Evolutionary conservation across 2,113 vertebrate species (phyloP).

Genomic region (Garra rufa): DNA sequence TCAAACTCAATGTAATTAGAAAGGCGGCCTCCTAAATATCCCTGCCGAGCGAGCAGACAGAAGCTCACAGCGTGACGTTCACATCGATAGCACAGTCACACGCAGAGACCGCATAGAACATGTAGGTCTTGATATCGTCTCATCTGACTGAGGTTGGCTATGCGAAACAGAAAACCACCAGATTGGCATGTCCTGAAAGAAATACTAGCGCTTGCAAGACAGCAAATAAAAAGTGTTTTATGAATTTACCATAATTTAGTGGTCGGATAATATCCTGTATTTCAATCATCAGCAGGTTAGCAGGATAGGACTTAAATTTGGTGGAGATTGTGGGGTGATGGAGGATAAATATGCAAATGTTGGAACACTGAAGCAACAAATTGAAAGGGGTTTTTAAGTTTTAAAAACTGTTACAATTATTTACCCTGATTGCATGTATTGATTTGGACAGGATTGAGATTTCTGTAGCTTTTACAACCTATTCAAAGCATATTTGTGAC

Average conservation of each 20-base stretch:
- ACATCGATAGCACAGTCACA: conserved; percentile 10
- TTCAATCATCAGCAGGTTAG: not conserved
- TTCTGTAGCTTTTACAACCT: not conserved
- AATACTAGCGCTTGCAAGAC: not conserved
- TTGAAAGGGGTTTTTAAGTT: not conserved
- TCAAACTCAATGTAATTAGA: conserved; percentile 32
- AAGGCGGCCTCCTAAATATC: not conserved
- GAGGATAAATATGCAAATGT: not conserved
- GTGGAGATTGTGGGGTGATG: not conserved
- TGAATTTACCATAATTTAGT: not conserved
- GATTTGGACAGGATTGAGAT: not conserved
- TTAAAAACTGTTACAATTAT: not conserved
- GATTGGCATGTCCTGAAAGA: not conserved
- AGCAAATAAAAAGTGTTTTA: not conserved
- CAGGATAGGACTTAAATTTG: not conserved
- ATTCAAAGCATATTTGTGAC: not conserved
- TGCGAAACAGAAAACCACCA: not conserved
- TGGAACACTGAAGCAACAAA: not conserved
- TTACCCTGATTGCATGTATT: not conserved
- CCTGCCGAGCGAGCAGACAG: conserved; percentile 3
- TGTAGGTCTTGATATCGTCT: not conserved
- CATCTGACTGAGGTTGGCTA: not conserved
- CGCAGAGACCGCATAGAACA: not conserved
- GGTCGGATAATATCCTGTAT: not conserved
- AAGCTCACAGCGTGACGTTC: conserved; percentile 18